Evolutionary conservation across 2,888 invertebrate species (phyloP), one percentile per base, ranked within the genome.

Genomic region (Oscheius onirici): DNA sequence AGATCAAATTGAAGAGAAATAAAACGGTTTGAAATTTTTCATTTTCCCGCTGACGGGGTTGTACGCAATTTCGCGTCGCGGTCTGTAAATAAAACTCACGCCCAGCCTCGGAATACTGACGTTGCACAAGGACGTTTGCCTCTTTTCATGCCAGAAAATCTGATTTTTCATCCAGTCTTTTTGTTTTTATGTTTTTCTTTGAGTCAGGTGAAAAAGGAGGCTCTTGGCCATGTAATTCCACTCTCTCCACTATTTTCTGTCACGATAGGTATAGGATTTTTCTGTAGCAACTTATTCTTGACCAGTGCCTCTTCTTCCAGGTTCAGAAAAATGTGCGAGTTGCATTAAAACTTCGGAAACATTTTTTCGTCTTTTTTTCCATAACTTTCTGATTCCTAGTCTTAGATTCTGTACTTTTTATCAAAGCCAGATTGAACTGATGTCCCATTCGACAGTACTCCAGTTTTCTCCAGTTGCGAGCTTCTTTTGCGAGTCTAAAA

Each of bases 91-190:
- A 55, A 55, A 55, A 11, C 22, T 15, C 22, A 55, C 44, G 17
- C 28, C 5, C 10, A 22, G 15, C 40, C 46, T 13, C 44, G 61
- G 34, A 61, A 40, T 17, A 61, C 44, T 61, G 61, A 61, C 61
- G 61, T 61, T 61, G 61, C 61, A 44, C 40, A 41, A 41, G 22
- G 44, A 22, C 10, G 26, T n/a, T 61, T 20, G 61, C 26, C 40
- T 22, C 40, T 57, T 57, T 34, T 24, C 34, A 24, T 28, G 11
- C 57, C 13, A 34, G 10, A 24, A 13, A 43, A 46, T 10, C 40
- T 17, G 26, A 17, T 24, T 40, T 34, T 57, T 40, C 57, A 8
- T 6, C 34, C 34, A 34, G 34, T 34, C 52, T 22, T 52, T 52
- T 22, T 52, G 52, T 26, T 52, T 26, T 52, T 26, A 49, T 20